These are phyloP conservation scores for Darevskia nairensis DNA, from an alignment of 2,797 vertebrate species.

Conservation along the genomic window DNA sequence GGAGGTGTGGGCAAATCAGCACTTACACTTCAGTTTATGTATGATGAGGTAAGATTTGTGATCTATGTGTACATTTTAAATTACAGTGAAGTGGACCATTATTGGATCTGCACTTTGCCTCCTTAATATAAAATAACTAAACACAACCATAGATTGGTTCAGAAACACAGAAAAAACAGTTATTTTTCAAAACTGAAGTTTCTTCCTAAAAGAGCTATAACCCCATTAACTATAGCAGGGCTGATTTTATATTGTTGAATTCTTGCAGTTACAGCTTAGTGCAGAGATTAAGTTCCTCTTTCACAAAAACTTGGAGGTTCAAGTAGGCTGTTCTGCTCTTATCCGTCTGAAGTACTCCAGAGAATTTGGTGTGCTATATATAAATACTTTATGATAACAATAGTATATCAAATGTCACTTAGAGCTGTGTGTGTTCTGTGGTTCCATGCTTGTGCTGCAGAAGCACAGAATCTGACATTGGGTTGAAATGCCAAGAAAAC, in stretches of 20 bases:
- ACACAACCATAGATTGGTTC: background rate
- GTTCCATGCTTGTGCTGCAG: background rate
- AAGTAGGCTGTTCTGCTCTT: background rate
- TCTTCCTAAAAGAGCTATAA: background rate
- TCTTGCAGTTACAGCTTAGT: background rate
- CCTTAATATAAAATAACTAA: background rate
- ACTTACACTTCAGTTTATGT: slow-evolving; percentile 98
- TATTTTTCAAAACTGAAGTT: background rate
- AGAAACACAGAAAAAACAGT: background rate
- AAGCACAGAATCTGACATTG: background rate
- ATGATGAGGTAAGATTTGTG: slow-evolving; percentile 84
- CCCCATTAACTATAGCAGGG: background rate
- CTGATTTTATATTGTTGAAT: background rate
- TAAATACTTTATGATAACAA: background rate
- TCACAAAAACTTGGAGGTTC: background rate
- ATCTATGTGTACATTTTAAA: background rate
- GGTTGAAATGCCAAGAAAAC: background rate
- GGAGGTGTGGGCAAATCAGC: slow-evolving; percentile 97
- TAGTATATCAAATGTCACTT: background rate
- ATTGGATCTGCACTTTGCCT: background rate
- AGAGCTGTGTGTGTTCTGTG: background rate
- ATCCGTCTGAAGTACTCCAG: background rate
- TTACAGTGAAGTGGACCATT: background rate
- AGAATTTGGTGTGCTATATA: background rate
- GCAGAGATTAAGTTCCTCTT: background rate